These are phyloP conservation scores for Diaprepes abbreviatus DNA, from an alignment of 2,888 invertebrate species.

Conservation along the genomic window DNA sequence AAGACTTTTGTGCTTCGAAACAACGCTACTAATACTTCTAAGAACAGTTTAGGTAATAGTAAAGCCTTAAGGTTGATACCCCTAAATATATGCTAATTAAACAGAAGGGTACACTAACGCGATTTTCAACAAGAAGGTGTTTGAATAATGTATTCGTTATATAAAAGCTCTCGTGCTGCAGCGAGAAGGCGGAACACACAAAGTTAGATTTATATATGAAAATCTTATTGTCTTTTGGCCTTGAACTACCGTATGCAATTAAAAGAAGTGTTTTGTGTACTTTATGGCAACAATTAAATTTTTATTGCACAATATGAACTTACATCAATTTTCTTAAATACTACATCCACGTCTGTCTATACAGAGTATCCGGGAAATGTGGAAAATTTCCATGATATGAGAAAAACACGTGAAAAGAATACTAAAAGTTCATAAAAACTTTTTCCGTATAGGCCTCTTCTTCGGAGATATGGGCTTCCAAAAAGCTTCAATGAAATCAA, in stretches of 20 bases:
- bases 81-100: slow-evolving; percentile 44
- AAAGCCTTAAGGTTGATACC: background rate
- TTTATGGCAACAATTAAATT: no score
- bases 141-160: slow-evolving; percentile 47
- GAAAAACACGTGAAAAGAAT: no score
- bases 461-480: no score
- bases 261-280: background rate
- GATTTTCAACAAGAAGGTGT: slow-evolving; percentile 44
- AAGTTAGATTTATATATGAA: slow-evolving; percentile 29
- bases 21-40: background rate
- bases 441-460: no score
- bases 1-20: no score
- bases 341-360: no score
- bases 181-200: slow-evolving; percentile 14
- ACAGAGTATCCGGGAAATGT: no score
- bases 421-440: no score
- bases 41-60: background rate
- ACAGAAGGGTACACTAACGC: slow-evolving; percentile 40
- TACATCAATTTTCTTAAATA: no score
- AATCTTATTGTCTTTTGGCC: slow-evolving; percentile 29
- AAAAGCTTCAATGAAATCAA: no score
- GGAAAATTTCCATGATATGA: no score
- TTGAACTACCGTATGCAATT: slow-evolving; percentile 13
- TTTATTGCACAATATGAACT: no score
- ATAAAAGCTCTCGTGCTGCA: slow-evolving; percentile 16